Conservation (phyloP, 2,797 vertebrate genomes). For the Cichlasoma orientale region DNA sequence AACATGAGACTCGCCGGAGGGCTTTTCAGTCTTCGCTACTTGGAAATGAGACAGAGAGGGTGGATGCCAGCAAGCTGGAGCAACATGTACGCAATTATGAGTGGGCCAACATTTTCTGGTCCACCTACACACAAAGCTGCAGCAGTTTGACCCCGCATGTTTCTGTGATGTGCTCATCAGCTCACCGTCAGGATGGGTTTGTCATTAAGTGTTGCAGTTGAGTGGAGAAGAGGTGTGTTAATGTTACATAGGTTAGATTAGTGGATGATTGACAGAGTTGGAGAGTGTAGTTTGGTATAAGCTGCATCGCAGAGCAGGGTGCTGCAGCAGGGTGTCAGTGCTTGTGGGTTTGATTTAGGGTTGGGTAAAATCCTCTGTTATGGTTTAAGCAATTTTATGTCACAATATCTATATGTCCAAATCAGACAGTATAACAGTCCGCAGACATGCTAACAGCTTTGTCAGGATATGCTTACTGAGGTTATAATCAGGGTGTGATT, state of each 20-base stretch:
- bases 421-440: not conserved
- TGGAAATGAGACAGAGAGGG: conserved; percentile 28
- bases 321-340: not conserved
- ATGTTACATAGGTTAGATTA: not conserved
- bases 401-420: conserved; percentile 3
- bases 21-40: conserved; percentile 28
- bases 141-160: conserved; percentile 16
- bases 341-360: not conserved
- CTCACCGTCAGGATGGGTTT: not conserved
- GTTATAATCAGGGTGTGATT: not conserved
- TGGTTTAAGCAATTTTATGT: not conserved
- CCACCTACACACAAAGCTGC: conserved; percentile 45
- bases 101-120: conserved; percentile 32
- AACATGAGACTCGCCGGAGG: not conserved
- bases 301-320: not conserved
- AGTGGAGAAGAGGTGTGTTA: not conserved
- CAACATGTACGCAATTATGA: conserved; percentile 41
- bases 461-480: not conserved
- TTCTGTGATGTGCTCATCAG: conserved; percentile 30
- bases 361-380: not conserved
- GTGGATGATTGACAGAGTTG: conserved; percentile 28
- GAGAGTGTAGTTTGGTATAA: not conserved
- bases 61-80: conserved; percentile 54
- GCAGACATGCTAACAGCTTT: not conserved
- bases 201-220: not conserved